Conservation (phyloP, 2,888 invertebrate genomes). For the Ectemnius cavifrons region DNA sequence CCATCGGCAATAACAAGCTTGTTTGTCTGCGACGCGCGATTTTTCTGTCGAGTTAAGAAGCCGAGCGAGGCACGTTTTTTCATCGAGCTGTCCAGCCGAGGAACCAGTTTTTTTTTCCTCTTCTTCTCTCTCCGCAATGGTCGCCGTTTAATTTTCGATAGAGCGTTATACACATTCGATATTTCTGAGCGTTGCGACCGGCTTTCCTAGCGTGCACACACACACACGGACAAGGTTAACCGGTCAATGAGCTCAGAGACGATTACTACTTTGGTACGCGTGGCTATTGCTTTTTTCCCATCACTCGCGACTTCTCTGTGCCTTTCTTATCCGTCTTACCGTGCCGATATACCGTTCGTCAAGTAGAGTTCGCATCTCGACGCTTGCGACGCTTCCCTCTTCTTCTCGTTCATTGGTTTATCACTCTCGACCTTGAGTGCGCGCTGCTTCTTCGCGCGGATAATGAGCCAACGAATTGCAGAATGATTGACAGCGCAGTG, state of each 20-base stretch:
- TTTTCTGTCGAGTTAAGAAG: neutral
- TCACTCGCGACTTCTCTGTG: neutral
- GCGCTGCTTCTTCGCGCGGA: slow-evolving; percentile 10
- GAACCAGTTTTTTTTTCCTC: neutral
- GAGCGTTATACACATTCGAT: neutral
- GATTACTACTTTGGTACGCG: slow-evolving; percentile 13
- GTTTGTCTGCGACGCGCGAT: slow-evolving; percentile 8
- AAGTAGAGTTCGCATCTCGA: neutral
- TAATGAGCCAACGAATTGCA: slow-evolving; percentile 5
- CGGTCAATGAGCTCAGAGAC: slow-evolving; percentile 57
- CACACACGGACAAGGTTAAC: slow-evolving; percentile 53
- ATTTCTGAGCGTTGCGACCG: neutral
- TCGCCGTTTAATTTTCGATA: slow-evolving; percentile 5
- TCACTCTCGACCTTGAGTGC: slow-evolving; percentile 36
- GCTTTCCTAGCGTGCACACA: slow-evolving; percentile 20
- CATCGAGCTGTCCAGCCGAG: neutral
- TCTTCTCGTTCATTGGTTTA: slow-evolving; percentile 26
- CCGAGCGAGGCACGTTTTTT: slow-evolving; percentile 17
- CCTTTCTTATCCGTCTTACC: slow-evolving; percentile 12
- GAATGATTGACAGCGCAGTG: slow-evolving; percentile 30
- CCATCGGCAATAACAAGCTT: slow-evolving; percentile 9
- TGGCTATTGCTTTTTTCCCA: neutral
- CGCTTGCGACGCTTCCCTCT: neutral
- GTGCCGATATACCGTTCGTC: no score
- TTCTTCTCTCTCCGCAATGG: neutral